phyloP scores from a whole-genome alignment of 2,113 vertebrate genomes.

The Acrocephalus arundinaceus region DNA sequence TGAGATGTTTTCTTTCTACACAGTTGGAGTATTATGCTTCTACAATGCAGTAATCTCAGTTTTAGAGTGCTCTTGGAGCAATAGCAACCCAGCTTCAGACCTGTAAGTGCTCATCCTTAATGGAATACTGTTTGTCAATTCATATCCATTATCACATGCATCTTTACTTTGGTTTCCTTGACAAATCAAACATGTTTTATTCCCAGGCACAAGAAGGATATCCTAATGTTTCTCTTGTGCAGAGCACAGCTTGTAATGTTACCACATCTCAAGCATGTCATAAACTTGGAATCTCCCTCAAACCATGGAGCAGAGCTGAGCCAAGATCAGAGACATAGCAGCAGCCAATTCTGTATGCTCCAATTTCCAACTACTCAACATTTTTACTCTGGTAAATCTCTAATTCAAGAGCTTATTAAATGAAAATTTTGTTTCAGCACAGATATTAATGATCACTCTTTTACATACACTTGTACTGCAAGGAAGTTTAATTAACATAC shows the following conservation, averaged over 20 bases:
- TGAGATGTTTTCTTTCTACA: neutral
- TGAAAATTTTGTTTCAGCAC: neutral
- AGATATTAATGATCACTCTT: neutral
- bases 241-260: neutral
- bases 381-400: constrained; percentile 1
- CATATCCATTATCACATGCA: constrained; percentile 26
- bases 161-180: constrained; percentile 45
- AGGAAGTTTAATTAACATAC: neutral
- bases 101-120: constrained; percentile 6
- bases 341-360: neutral
- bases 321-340: neutral
- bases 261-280: neutral
- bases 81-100: constrained; percentile 3
- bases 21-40: neutral
- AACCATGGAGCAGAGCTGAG: neutral
- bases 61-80: neutral
- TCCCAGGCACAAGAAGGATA: constrained; percentile 47
- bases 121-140: neutral
- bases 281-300: constrained; percentile 24
- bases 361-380: neutral
- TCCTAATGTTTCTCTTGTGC: constrained; percentile 20
- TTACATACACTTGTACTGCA: neutral
- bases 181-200: constrained; percentile 58
- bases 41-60: neutral
- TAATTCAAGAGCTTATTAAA: neutral